These are phyloP conservation scores for Polyommatus iphigenia DNA, from an alignment of 2,888 invertebrate genomes.

Conservation along the genomic window DNA sequence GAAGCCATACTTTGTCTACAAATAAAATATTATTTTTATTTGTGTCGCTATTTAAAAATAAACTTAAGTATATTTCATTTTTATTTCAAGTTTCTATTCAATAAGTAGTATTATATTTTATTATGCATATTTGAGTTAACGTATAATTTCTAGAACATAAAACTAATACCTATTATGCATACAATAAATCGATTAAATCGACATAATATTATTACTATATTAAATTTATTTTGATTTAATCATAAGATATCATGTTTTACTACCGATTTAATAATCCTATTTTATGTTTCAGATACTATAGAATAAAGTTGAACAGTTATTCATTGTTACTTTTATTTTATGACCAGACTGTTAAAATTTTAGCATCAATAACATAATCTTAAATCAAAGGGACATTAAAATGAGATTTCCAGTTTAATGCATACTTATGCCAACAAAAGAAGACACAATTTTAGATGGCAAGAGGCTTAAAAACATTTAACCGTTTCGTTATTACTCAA, in stretches of 20 bases:
- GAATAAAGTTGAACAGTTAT: background rate
- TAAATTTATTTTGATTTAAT: background rate
- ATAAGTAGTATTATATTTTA: background rate
- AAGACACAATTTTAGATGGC: background rate
- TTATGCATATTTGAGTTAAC: too few relatives aligned
- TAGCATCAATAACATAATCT: constrained; percentile 13
- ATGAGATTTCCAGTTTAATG: background rate
- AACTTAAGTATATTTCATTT: background rate
- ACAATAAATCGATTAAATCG: background rate
- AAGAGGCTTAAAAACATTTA: background rate
- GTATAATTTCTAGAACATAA: background rate
- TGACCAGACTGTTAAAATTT: constrained; percentile 9
- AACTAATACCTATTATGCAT: background rate
- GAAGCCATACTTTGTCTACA: background rate
- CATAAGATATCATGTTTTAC: constrained; percentile 8
- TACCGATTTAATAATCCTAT: background rate
- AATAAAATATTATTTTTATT: constrained; percentile 12
- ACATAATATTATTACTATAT: background rate
- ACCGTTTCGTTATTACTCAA: background rate
- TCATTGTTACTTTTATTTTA: constrained; percentile 18
- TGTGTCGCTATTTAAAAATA: background rate
- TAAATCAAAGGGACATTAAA: constrained; percentile 22
- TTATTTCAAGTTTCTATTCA: background rate
- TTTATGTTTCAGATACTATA: background rate
- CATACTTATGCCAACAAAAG: background rate